phyloP scores from a whole-genome alignment of 92 coral and sea anemone species.

The Parazoanthus swiftii region DNA sequence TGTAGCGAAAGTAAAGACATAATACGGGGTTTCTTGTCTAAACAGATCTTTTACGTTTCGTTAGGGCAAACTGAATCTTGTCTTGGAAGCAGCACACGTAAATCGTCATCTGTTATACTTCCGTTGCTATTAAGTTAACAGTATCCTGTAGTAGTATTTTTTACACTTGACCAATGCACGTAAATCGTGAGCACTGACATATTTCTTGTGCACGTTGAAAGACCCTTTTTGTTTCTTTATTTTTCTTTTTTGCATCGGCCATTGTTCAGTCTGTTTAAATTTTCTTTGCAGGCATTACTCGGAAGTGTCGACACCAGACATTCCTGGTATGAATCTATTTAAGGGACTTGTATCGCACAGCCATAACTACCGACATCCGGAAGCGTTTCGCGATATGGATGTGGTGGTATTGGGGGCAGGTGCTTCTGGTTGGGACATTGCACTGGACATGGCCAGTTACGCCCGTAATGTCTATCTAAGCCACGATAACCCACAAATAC shows the following conservation, averaged over 20 bases:
- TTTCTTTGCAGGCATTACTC: constrained; percentile 72
- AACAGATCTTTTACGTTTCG: too few species aligned
- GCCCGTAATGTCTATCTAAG: constrained; percentile 74
- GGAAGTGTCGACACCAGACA: constrained; percentile 62
- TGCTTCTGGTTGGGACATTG: constrained; percentile 80
- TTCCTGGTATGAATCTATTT: constrained; percentile 75
- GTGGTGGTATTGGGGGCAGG: constrained; percentile 83
- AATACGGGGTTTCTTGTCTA: too few species aligned
- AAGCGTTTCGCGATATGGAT: constrained; percentile 53
- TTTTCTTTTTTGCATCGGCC: not conserved
- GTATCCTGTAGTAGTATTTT: too few species aligned
- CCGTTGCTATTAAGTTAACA: too few species aligned
- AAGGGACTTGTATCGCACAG: constrained; percentile 86
- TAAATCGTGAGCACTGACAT: too few species aligned
- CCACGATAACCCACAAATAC: constrained; percentile 51
- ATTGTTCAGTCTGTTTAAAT: not conserved
- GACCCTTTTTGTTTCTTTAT: too few species aligned
- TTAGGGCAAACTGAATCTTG: too few species aligned
- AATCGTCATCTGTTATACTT: too few species aligned
- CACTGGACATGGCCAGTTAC: constrained; percentile 56
- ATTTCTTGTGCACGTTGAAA: not conserved
- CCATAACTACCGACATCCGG: constrained; percentile 75
- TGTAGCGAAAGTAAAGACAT: too few species aligned
- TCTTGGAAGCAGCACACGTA: too few species aligned
- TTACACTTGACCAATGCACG: too few species aligned